Base-by-base conservation (phyloP, 2,797 vertebrate species). In the Eidolon dupreanum region DNA sequence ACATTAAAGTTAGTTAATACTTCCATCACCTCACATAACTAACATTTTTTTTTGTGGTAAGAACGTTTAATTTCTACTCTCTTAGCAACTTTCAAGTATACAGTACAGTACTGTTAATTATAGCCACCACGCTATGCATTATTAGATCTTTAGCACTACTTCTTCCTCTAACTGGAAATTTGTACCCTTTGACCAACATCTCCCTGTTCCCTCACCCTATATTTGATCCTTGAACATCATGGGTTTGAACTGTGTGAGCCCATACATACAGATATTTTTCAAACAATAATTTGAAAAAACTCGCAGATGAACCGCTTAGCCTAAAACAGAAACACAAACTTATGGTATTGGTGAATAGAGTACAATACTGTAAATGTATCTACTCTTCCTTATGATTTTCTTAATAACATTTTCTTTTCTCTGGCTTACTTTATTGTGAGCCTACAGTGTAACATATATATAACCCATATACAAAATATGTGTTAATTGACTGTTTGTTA, bases 121-220 rank as follows among this genome's bases (percentile, higher is more conserved):
- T 65, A 46, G 81, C 46, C 6, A 5, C 31, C 51, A 46, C 6
- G 5, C 59, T 77, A 5, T 66, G 57, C 51, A 36, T 93, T 86
- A 36, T 93, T 86, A 93, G n/a, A 59, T 78, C n/a, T n/a, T 51
- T 61, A 93, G 51, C 77, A 78, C 17, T 75, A 63, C 74, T 38
- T 93, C 61, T n/a, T 61, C 49, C 66, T 33, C 78, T 36, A 78
- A 46, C 24, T 68, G 38, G 20, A 77, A 36, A 5, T 68, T 70
- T 68, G 26, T 77, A 46, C 61, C n/a, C 71, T 38, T 71, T 38
- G 65, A 71, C 77, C n/a, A 61, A 46, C 8, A 38, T 51, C 36
- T 66, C 43, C 63, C 19, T 9, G 28, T 68, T 85, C 33, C 12
- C 24, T 46, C 33, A 89, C 28, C 8, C 12, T 61, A 61, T 61